phyloP scores from a whole-genome alignment of 1,140 invertebrate genomes.

The Chrysomallon squamiferum region DNA sequence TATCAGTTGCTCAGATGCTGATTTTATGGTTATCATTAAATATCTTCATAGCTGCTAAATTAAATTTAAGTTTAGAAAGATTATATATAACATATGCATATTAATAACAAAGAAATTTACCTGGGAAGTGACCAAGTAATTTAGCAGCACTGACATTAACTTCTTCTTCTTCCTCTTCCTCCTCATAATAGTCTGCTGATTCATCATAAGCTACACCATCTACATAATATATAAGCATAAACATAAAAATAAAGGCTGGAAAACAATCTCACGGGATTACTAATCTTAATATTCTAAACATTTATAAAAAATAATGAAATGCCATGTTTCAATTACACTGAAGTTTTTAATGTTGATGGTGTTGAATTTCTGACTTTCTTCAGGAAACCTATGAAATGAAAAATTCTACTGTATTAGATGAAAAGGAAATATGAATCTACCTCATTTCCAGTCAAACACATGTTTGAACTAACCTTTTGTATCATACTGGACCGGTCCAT shows the following conservation, averaged over 20 bases:
- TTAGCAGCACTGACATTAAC: constrained; percentile 64
- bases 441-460: no score
- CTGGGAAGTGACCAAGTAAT: constrained; percentile 63
- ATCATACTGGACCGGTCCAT: constrained; percentile 33
- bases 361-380: no score
- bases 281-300: constrained; percentile 22
- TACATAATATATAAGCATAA: constrained; percentile 21
- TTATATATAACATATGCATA: no score
- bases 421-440: no score
- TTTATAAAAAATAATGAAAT: constrained; percentile 16
- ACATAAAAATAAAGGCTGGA: constrained; percentile 16
- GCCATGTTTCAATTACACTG: not conserved
- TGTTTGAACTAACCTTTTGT: constrained; percentile 4
- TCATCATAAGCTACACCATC: constrained; percentile 60
- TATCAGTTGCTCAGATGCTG: no score
- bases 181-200: constrained; percentile 48
- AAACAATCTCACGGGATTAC: constrained; percentile 13
- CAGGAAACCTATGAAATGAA: not conserved
- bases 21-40: no score
- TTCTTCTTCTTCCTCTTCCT: constrained; percentile 55
- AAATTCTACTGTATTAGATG: no score
- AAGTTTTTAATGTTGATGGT: no score
- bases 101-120: constrained; percentile 49
- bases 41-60: no score
- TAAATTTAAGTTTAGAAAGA: no score